Percentiles rank a stretch among this genome's conserved stretches.
Conservation (phyloP, 1,140 invertebrate genomes). For the Ruditapes philippinarum region DNA sequence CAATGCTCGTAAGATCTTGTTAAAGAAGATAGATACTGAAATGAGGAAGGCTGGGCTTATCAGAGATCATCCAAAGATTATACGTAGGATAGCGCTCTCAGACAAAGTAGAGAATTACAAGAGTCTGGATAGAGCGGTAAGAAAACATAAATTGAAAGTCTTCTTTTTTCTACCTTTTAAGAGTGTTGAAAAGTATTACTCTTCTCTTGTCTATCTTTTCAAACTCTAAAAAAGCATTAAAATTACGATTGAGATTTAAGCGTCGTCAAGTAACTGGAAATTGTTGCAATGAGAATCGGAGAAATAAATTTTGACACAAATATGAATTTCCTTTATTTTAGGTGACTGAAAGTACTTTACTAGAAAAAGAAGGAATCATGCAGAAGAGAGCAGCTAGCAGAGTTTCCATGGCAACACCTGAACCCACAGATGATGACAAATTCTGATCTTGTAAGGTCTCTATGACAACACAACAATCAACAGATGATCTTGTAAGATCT, state of each 20-base stretch:
- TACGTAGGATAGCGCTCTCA: conserved; percentile 25
- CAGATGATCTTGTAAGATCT: too few relatives aligned
- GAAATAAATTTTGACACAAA: too few relatives aligned
- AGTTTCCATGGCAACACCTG: conserved; percentile 17
- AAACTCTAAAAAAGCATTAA: too few relatives aligned
- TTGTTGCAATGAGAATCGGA: too few relatives aligned
- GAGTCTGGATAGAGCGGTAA: conserved; percentile 32
- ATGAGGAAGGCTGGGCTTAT: conserved; percentile 41
- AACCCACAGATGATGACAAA: conserved; percentile 38
- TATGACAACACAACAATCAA: too few relatives aligned
- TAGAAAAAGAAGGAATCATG: conserved; percentile 49
- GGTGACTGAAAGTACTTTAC: conserved; percentile 18
- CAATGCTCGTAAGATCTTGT: conserved; percentile 6
- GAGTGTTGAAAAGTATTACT: too few relatives aligned
- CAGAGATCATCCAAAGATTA: conserved; percentile 53
- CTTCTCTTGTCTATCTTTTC: too few relatives aligned
- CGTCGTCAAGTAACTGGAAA: too few relatives aligned
- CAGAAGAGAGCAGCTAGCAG: conserved; percentile 36
- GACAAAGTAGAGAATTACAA: conserved; percentile 63
- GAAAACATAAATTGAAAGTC: too few relatives aligned
- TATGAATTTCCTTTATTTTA: neutral
- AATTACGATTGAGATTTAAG: too few relatives aligned
- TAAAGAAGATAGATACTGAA: conserved; percentile 31
- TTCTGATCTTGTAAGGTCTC: too few relatives aligned
- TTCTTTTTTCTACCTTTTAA: too few relatives aligned